Conservation (phyloP, 2,113 vertebrate genomes). For the Desmodus rotundus region DNA sequence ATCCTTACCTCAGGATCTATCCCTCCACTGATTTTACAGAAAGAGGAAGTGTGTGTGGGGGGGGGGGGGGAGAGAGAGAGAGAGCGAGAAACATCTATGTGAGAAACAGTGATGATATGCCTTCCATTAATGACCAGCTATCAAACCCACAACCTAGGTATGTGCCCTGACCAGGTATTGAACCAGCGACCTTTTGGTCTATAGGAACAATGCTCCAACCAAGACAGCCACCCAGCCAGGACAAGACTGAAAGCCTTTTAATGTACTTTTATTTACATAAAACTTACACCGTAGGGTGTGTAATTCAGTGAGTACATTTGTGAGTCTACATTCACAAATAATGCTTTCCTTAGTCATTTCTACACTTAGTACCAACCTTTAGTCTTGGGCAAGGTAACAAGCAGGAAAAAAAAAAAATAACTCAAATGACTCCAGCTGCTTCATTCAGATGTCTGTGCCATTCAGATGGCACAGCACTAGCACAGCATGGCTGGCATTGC, state of each 20-base stretch:
- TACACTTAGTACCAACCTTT: conserved; percentile 65
- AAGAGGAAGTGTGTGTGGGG: too few species aligned
- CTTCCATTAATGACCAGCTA: too few species aligned
- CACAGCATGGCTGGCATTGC: not conserved
- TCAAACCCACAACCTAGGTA: too few species aligned
- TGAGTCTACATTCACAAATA: conserved; percentile 59
- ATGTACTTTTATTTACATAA: not conserved
- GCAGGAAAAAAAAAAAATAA: conserved; percentile 72
- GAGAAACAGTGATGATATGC: too few species aligned
- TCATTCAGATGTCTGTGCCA: conserved; percentile 11
- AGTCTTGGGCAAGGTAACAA: conserved; percentile 57
- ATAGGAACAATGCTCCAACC: too few species aligned
- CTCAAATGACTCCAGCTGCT: conserved; percentile 43
- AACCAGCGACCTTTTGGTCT: too few species aligned
- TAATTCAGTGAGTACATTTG: conserved; percentile 36
- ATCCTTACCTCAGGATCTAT: too few species aligned
- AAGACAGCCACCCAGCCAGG: too few species aligned
- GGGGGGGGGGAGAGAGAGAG: too few species aligned
- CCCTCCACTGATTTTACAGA: too few species aligned
- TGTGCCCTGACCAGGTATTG: too few species aligned
- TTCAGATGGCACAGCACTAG: not conserved
- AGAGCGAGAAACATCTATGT: too few species aligned
- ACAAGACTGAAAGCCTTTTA: not conserved
- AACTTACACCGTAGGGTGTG: not conserved
- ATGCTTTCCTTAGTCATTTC: conserved; percentile 72